These are phyloP conservation scores for Ophioninae sp. DNA, from an alignment of 2,888 invertebrate genomes.

Conservation along the genomic window DNA sequence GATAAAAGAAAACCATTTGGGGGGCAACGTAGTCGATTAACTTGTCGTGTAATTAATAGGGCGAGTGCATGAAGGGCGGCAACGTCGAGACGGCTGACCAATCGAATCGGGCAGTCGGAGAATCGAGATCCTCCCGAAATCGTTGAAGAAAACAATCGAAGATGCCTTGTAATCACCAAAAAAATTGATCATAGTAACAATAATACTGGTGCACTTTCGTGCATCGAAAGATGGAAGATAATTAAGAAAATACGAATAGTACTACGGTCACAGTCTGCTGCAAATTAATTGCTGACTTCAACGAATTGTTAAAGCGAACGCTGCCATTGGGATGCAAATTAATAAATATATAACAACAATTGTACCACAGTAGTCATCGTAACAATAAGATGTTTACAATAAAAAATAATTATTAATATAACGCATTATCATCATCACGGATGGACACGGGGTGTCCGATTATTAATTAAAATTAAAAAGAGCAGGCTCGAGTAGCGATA, in stretches of 20 bases:
- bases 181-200: constrained; percentile 23
- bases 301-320: constrained; percentile 60
- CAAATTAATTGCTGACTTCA: constrained; percentile 63
- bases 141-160: constrained; percentile 33
- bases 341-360: constrained; percentile 71
- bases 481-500: constrained; percentile 47
- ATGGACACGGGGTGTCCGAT: constrained; percentile 48
- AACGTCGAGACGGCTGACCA: constrained; percentile 31
- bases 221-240: constrained; percentile 25
- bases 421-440: constrained; percentile 61
- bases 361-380: constrained; percentile 62
- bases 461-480: constrained; percentile 35
- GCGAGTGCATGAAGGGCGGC: constrained; percentile 1
- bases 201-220: constrained; percentile 53
- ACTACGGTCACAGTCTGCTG: constrained; percentile 36
- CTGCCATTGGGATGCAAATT: constrained; percentile 60
- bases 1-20: not conserved
- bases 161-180: constrained; percentile 49
- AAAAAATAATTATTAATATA: constrained; percentile 61
- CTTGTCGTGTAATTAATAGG: not conserved
- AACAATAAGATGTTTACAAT: constrained; percentile 60
- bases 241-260: constrained; percentile 27
- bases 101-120: constrained; percentile 33
- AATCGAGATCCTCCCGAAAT: constrained; percentile 35
- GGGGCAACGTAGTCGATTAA: constrained; percentile 14